phyloP scores from a whole-genome alignment of 2,113 vertebrate species.

The Chaenocephalus aceratus region DNA sequence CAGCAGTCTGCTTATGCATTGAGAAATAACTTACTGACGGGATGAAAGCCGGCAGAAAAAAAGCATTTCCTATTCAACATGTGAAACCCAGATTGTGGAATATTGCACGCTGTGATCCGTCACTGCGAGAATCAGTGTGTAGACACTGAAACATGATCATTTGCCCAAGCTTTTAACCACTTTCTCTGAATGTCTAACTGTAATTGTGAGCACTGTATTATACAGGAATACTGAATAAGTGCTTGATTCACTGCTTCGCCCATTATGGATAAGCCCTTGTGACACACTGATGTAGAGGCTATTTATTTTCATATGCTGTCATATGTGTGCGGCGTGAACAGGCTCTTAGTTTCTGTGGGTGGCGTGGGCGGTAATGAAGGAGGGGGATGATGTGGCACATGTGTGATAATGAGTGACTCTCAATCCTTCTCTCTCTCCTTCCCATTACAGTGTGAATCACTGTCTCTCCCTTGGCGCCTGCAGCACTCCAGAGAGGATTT shows the following conservation, averaged over 20 bases:
- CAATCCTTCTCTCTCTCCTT: constrained; percentile 35
- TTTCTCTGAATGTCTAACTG: constrained; percentile 57
- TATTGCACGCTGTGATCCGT: constrained; percentile 30
- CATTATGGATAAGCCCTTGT: constrained; percentile 70
- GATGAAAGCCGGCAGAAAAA: constrained; percentile 8
- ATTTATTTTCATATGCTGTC: constrained; percentile 45
- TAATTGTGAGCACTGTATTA: constrained; percentile 58
- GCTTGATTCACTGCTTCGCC: constrained; percentile 64
- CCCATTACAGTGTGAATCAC: constrained; percentile 56
- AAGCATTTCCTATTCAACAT: constrained; percentile 31
- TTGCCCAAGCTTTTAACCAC: constrained; percentile 70
- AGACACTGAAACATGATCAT: constrained; percentile 58
- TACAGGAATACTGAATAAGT: constrained; percentile 59
- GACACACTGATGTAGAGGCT: constrained; percentile 63
- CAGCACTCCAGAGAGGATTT: constrained; percentile 21
- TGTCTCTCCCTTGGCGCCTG: constrained; percentile 23
- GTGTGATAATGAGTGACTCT: constrained; percentile 60
- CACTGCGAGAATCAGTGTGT: constrained; percentile 33
- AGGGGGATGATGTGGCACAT: constrained; percentile 52
- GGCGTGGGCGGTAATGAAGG: constrained; percentile 60
- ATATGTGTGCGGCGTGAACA: background rate
- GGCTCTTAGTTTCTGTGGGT: constrained; percentile 59
- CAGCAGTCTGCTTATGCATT: background rate
- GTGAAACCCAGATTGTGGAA: constrained; percentile 35
- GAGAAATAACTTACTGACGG: constrained; percentile 21